Base-by-base conservation (phyloP, 2,888 invertebrate genomes). In the Drosophila prostipennis region DNA sequence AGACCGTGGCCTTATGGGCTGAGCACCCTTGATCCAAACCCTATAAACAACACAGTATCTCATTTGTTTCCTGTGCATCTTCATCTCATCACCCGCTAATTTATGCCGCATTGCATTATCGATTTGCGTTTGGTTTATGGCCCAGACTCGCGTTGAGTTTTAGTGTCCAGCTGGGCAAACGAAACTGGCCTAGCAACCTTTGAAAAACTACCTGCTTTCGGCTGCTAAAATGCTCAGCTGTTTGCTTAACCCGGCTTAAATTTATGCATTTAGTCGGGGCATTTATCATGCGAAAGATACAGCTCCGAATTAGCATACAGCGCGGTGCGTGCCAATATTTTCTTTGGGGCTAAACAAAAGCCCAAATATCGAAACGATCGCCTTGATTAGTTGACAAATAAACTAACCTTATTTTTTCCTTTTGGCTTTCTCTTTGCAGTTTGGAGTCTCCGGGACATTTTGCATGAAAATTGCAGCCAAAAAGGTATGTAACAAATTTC, bases 401-500 rank as follows among this genome's bases (percentile, higher is more conserved):
- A 61, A 72, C 72, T 72, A 72, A 49, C 26, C 48, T 29, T 34
- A 7, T 23, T 46, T 45, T 43, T 42, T 46, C 19, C 29, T 45
- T 57, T 46, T 61, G 53, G 73, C 70, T 78, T 76, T 80, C 67
- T 86, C 74, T 87, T 82, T 85, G 61, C 85, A 81, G 85, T 58
- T 49, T n/a, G 49, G 49, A 48, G 40, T 37, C 23, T 11, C n/a
- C n/a, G 46, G 63, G 29, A 69, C 29, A 70, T 42, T 51, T 79
- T 74, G 87, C 86, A 85, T 82, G 74, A 78, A 74, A 87, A 82
- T 82, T 87, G 83, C 78, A 74, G 57, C 65, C 53, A 79, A 79
- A 79, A 77, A 84, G 84, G 84, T 84, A 65, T 45, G 76, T 77
- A 63, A 67, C 45, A 36, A 49, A 75, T 70, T 71, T 74, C 45